phyloP scores from a whole-genome alignment of 2,888 invertebrate species.

The Apantesis nais region DNA sequence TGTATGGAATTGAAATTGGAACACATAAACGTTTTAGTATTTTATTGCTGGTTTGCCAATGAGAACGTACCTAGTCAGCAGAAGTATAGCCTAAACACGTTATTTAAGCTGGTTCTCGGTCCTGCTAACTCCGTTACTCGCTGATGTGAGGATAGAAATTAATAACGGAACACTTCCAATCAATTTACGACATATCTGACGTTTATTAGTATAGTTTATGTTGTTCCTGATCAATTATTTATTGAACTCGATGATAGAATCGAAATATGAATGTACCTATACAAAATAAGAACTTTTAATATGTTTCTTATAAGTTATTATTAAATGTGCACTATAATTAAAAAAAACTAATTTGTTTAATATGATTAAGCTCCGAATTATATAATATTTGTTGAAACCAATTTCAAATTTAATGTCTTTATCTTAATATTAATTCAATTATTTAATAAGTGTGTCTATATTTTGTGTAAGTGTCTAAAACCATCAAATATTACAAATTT shows the following conservation, averaged over 20 bases:
- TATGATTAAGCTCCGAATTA: not conserved
- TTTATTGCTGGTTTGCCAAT: slow-evolving; percentile 16
- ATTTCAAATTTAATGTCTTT: not conserved
- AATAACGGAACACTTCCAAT: slow-evolving; percentile 31
- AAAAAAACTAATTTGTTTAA: not conserved
- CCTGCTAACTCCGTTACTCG: slow-evolving; percentile 6
- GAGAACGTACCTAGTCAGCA: slow-evolving; percentile 10
- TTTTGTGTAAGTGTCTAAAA: not conserved
- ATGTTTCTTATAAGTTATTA: slow-evolving; percentile 9
- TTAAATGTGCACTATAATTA: no score
- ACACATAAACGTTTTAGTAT: slow-evolving; percentile 8
- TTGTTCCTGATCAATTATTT: slow-evolving; percentile 28
- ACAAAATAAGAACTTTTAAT: slow-evolving; percentile 8
- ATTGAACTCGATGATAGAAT: slow-evolving; percentile 14
- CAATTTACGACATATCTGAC: slow-evolving; percentile 34
- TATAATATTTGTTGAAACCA: not conserved
- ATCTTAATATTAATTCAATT: not conserved
- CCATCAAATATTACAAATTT: not conserved
- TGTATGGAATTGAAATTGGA: slow-evolving; percentile 18
- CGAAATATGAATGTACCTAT: not conserved
- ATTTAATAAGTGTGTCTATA: not conserved
- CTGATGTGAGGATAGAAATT: slow-evolving; percentile 24
- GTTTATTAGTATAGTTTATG: slow-evolving; percentile 32
- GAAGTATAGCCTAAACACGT: slow-evolving; percentile 11
- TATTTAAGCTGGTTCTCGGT: slow-evolving; percentile 17